A percentile compares a stretch with the other conserved stretches of the same genome.
Evolutionary conservation across 1,140 invertebrate species (phyloP).

Genomic region (Diorhabda elongata): DNA sequence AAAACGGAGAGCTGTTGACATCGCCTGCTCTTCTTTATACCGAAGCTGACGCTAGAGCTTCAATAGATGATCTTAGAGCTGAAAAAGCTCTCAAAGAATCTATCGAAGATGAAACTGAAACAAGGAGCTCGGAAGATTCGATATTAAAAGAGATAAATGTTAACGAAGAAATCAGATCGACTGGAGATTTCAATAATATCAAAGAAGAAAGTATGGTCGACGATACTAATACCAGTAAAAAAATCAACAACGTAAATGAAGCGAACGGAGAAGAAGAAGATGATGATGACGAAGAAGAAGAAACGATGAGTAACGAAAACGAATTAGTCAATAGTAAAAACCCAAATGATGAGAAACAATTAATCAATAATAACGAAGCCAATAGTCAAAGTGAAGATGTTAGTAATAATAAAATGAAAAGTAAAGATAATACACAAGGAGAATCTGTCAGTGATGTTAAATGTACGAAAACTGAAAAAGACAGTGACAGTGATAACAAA

Average conservation of each 20-base stretch:
- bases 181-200: not conserved
- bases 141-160: slow-evolving; percentile 15
- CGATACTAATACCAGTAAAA: not conserved
- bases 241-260: not conserved
- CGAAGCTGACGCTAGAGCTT: slow-evolving; percentile 61
- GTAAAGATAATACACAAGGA: not conserved
- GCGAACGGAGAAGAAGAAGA: not conserved
- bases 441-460: not conserved
- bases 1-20: slow-evolving; percentile 72
- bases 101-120: slow-evolving; percentile 69
- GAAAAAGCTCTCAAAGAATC: slow-evolving; percentile 73
- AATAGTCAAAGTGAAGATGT: not conserved
- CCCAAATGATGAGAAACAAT: not conserved
- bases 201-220: not conserved
- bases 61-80: slow-evolving; percentile 71
- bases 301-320: not conserved
- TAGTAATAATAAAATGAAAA: not conserved
- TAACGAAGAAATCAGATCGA: not conserved
- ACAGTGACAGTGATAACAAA: not conserved
- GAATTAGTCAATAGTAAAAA: not conserved
- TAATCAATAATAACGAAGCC: not conserved
- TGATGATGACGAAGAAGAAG: not conserved
- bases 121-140: slow-evolving; percentile 47
- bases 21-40: slow-evolving; percentile 80
- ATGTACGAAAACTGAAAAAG: not conserved